Evolutionary conservation across 2,888 invertebrate species (phyloP).

Genomic region (Harpalus rufipes): DNA sequence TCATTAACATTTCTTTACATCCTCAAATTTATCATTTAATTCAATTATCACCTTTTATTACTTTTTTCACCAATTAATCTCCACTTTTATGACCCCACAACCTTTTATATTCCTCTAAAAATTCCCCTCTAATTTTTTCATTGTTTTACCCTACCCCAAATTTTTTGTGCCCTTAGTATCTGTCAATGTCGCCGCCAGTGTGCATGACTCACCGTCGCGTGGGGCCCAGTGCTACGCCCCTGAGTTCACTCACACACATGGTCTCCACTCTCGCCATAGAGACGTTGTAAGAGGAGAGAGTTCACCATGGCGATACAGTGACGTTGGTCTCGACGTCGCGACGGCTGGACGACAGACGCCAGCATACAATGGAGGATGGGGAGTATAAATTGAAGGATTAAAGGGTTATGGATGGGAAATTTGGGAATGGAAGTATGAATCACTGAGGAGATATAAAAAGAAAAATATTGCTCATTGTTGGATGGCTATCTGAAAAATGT

Average conservation of each 20-base stretch:
- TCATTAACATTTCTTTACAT: not conserved
- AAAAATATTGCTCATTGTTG: too few relatives aligned
- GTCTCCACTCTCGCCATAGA: not conserved
- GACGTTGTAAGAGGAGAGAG: not conserved
- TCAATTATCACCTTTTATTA: not conserved
- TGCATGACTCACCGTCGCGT: not conserved
- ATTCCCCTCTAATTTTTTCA: not conserved
- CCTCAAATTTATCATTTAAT: not conserved
- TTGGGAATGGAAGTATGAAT: not conserved
- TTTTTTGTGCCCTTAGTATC: not conserved
- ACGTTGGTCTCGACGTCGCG: conserved; percentile 13
- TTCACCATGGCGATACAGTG: not conserved
- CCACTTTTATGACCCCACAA: not conserved
- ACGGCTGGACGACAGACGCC: not conserved
- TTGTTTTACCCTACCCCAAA: not conserved
- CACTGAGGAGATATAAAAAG: too few relatives aligned
- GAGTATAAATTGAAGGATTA: not conserved
- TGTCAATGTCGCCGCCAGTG: not conserved
- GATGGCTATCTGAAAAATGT: too few relatives aligned
- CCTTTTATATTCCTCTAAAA: not conserved
- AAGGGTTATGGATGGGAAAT: not conserved
- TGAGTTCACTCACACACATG: not conserved
- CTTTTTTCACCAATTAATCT: not conserved
- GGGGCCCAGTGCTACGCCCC: not conserved
- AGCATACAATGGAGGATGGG: not conserved